Percentiles rank a stretch among this genome's conserved stretches.
Evolutionary conservation across 2,113 vertebrate species (phyloP).

Genomic region (Macrotis lagotis): DNA sequence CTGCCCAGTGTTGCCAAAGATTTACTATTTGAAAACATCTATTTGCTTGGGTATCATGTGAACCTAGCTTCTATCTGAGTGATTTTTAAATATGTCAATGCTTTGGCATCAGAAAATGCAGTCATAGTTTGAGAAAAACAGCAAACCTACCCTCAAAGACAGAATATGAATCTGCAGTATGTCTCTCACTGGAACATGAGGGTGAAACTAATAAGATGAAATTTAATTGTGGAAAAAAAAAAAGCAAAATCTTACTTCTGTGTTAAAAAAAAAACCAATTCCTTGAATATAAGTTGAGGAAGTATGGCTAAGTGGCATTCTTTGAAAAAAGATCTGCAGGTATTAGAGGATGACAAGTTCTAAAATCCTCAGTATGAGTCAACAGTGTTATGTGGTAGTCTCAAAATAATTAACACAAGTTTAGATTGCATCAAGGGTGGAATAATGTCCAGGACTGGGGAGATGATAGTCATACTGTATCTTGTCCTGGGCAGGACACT

Average conservation of each 20-base stretch:
- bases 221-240: background rate
- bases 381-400: background rate
- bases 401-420: background rate
- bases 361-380: background rate
- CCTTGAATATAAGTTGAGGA: background rate
- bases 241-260: background rate
- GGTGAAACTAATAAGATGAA: background rate
- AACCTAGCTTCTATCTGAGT: background rate
- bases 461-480: background rate
- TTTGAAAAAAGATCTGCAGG: background rate
- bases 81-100: slow-evolving; percentile 11
- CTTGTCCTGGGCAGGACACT: background rate
- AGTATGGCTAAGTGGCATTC: background rate
- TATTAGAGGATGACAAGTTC: background rate
- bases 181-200: background rate
- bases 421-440: background rate
- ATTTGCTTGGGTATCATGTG: background rate
- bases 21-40: slow-evolving; percentile 13
- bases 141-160: background rate
- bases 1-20: background rate
- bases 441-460: background rate
- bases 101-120: background rate
- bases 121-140: background rate
- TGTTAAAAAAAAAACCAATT: background rate
- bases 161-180: background rate